Conservation (phyloP, 2,888 invertebrate genomes). For the Amphiduros pacificus region DNA sequence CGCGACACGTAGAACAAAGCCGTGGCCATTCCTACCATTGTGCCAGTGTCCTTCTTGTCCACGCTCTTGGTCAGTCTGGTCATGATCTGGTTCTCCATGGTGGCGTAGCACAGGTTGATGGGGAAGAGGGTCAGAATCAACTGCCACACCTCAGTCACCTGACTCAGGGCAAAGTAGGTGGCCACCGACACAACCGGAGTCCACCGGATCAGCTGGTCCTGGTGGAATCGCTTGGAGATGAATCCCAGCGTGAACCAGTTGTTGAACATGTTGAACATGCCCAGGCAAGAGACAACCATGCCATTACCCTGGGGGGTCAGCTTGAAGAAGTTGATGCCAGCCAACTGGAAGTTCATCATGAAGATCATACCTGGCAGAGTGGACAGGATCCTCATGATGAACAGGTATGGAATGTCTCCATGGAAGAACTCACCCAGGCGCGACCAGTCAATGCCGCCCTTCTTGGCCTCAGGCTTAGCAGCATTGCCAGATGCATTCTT, state of each 20-base stretch:
- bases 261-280: constrained; percentile 3
- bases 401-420: constrained; percentile 6
- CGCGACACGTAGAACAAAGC: constrained; percentile 1
- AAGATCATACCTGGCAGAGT: constrained; percentile 8
- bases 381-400: background rate
- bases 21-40: constrained; percentile 2
- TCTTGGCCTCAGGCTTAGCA: too few species aligned
- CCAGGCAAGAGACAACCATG: background rate
- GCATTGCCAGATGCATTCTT: constrained; percentile 2
- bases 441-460: constrained; percentile 4
- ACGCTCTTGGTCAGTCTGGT: constrained; percentile 3
- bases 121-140: background rate
- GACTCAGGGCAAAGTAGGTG: constrained; percentile 4
- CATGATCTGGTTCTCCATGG: constrained; percentile 9
- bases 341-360: constrained; percentile 17
- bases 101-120: background rate
- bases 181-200: background rate
- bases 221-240: background rate
- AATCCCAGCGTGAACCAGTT: background rate
- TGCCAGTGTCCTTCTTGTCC: background rate
- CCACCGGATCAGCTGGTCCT: background rate
- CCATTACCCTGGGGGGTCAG: constrained; percentile 3
- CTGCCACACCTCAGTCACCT: background rate
- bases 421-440: background rate
- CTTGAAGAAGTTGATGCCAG: constrained; percentile 10